Percentiles rank a stretch among this genome's conserved stretches.
phyloP scores from a whole-genome alignment of 2,113 vertebrate genomes.

The Sterna hirundo region DNA sequence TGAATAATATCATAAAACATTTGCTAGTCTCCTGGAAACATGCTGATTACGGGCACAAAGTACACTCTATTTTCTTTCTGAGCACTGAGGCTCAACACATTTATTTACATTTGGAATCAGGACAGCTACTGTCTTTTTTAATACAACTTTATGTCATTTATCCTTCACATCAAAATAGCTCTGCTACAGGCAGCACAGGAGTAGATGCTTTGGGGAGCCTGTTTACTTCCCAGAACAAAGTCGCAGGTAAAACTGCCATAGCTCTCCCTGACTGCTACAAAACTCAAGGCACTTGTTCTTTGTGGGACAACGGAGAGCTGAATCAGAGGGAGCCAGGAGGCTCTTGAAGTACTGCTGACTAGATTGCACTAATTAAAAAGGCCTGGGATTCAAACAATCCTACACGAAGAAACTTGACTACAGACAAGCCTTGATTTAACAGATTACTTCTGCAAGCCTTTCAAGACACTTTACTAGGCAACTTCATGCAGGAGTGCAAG shows the following conservation, averaged over 20 bases:
- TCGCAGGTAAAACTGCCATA: background rate
- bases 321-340: background rate
- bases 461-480: background rate
- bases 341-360: background rate
- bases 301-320: fast-evolving
- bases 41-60: background rate
- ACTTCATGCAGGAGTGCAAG: background rate
- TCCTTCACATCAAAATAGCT: background rate
- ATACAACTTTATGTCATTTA: background rate
- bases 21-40: constrained; percentile 17
- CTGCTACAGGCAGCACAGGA: background rate
- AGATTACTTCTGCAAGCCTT: background rate
- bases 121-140: constrained; percentile 19
- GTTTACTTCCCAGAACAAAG: background rate
- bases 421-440: background rate
- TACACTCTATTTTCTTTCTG: background rate
- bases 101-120: background rate
- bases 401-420: background rate
- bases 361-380: background rate
- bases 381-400: background rate
- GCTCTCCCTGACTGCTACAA: background rate
- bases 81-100: background rate
- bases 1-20: constrained; percentile 10
- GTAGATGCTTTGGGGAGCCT: background rate
- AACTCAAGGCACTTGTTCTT: background rate